Conservation (phyloP, 2,113 vertebrate genomes). For the Nettapus auritus region DNA sequence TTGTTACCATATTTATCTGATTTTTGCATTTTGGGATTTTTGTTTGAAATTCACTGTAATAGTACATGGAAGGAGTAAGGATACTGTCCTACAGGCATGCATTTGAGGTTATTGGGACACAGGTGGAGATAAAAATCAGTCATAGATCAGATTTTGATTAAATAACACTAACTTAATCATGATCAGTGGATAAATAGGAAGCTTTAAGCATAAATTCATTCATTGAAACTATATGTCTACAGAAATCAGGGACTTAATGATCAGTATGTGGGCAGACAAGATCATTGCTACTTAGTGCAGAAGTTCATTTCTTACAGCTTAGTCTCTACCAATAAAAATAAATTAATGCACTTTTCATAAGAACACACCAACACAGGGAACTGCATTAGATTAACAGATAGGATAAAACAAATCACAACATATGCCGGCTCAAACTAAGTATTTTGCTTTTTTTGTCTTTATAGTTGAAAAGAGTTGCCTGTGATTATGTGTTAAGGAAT, state of each 20-base stretch:
- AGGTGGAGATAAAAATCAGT: not conserved
- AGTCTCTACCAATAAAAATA: not conserved
- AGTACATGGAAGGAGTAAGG: not conserved
- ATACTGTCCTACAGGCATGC: not conserved
- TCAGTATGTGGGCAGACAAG: not conserved
- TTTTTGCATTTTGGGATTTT: not conserved
- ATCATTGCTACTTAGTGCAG: slow-evolving; percentile 15
- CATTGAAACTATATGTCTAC: not conserved
- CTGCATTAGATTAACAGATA: not conserved
- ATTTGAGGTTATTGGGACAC: not conserved
- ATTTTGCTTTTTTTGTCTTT: not conserved
- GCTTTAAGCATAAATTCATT: not conserved
- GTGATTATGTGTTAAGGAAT: not conserved
- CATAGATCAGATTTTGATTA: not conserved
- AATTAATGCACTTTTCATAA: not conserved
- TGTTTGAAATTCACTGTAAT: not conserved
- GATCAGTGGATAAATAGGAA: not conserved
- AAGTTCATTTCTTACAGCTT: not conserved
- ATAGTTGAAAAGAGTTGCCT: not conserved
- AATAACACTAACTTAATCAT: not conserved
- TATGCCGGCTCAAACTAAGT: not conserved
- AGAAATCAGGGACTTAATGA: not conserved
- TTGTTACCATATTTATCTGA: not conserved
- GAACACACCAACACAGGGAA: not conserved
- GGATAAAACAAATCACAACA: not conserved